These are phyloP conservation scores for Lepidothrix coronata DNA, from an alignment of 2,113 vertebrate genomes.

Conservation along the genomic window DNA sequence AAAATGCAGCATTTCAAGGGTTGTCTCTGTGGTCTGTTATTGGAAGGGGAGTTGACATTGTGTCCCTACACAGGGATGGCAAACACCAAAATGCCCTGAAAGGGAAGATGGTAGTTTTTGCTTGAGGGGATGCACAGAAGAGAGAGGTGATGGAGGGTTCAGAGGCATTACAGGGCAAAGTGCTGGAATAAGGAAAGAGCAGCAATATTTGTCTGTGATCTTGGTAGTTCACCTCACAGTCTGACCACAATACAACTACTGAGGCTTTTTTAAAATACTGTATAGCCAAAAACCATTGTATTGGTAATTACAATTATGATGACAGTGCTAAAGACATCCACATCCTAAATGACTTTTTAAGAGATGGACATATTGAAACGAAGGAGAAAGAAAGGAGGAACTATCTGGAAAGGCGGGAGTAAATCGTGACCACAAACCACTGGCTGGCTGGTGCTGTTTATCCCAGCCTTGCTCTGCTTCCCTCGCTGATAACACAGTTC, in stretches of 20 bases:
- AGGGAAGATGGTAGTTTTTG: background rate
- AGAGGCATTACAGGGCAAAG: background rate
- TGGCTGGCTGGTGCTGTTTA: slow-evolving; percentile 6
- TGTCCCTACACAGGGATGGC: fast-evolving
- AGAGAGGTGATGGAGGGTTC: background rate
- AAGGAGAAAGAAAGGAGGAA: slow-evolving; percentile 41
- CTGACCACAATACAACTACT: background rate
- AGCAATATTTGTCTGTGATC: background rate
- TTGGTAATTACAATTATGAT: background rate
- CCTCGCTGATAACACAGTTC: slow-evolving; percentile 65
- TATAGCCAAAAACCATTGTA: background rate
- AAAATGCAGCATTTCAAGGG: background rate
- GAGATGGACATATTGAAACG: background rate
- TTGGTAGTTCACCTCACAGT: background rate
- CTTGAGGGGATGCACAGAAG: background rate
- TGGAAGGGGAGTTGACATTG: background rate
- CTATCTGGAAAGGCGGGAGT: background rate
- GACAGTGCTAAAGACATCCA: background rate
- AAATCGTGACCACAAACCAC: background rate
- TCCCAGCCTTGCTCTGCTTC: slow-evolving; percentile 52
- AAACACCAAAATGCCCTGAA: background rate
- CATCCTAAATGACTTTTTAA: background rate
- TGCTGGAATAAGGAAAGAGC: background rate
- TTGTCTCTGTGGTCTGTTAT: background rate
- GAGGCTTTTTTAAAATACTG: background rate